Evolutionary conservation across 92 coral and sea anemone genomes (phyloP).

Genomic region (Porites divaricata): DNA sequence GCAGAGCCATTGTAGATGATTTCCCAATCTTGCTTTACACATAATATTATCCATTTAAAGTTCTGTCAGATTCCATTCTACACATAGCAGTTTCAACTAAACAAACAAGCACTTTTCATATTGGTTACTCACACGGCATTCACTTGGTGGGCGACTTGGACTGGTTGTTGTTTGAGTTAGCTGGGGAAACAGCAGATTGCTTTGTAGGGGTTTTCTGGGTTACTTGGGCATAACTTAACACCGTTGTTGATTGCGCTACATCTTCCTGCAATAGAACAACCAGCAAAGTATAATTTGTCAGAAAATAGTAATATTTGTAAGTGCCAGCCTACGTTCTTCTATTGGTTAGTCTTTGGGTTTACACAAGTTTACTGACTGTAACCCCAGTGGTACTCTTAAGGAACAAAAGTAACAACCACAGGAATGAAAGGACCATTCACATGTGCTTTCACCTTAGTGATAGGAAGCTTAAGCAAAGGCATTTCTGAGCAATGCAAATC

Average conservation of each 20-base stretch:
- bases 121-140: not conserved
- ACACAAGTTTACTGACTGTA: too few species aligned
- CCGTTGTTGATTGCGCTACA: not conserved
- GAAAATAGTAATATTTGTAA: not conserved
- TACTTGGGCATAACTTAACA: conserved; percentile 94
- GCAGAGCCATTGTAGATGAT: not conserved
- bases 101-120: not conserved
- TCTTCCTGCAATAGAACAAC: conserved; percentile 18
- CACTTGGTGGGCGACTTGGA: conserved; percentile 60
- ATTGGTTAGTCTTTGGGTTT: too few species aligned
- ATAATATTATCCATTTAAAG: not conserved
- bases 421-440: too few species aligned
- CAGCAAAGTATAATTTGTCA: not conserved
- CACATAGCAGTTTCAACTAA: not conserved
- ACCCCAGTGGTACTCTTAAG: too few species aligned
- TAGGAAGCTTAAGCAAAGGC: too few species aligned
- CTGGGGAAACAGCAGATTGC: conserved; percentile 33
- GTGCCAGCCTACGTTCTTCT: too few species aligned
- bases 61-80: not conserved
- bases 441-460: too few species aligned
- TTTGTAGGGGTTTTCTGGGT: conserved; percentile 86
- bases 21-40: not conserved
- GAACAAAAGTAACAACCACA: too few species aligned
- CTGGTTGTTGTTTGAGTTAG: conserved; percentile 35
- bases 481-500: too few species aligned